A percentile compares a stretch with the other conserved stretches of the same genome.
Conservation (phyloP, 37 sponge, comb jelly and placozoan genomes). For the Aplysina aerophoba region DNA sequence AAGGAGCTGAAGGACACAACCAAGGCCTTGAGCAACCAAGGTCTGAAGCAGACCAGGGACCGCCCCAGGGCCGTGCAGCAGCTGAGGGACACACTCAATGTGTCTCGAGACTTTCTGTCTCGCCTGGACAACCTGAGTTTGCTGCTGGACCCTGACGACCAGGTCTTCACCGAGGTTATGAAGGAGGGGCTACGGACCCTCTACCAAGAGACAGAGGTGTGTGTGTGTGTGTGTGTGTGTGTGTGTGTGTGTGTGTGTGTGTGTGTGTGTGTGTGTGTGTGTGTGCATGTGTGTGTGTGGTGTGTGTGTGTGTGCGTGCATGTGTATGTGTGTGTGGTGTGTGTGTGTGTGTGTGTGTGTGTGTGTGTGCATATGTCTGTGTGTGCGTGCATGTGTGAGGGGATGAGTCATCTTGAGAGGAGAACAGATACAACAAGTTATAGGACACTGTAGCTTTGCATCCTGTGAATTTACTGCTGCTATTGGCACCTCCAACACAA, state of each 20-base stretch:
- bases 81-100: constrained; percentile 51
- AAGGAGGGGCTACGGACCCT: constrained; percentile 57
- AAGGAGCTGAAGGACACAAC: constrained; percentile 58
- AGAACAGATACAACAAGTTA: no score
- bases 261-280: constrained; percentile 53
- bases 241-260: constrained; percentile 33
- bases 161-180: constrained; percentile 83
- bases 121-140: constrained; percentile 56
- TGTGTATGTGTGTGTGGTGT: no score
- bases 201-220: constrained; percentile 56
- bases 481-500: no score
- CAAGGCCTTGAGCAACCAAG: constrained; percentile 41
- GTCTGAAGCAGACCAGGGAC: constrained; percentile 47
- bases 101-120: constrained; percentile 53
- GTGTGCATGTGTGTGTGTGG: constrained; percentile 43
- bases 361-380: no score
- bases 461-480: no score
- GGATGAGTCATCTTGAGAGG: no score
- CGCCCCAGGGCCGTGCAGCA: constrained; percentile 54
- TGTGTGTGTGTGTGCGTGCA: constrained; percentile 30
- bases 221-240: constrained; percentile 6
- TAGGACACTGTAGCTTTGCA: no score
- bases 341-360: no score
- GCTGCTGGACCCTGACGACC: constrained; percentile 16
- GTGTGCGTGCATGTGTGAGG: no score